A percentile compares a stretch with the other conserved stretches of the same genome.
Conservation (phyloP, 2,113 vertebrate genomes). For the Hypanus sabinus region DNA sequence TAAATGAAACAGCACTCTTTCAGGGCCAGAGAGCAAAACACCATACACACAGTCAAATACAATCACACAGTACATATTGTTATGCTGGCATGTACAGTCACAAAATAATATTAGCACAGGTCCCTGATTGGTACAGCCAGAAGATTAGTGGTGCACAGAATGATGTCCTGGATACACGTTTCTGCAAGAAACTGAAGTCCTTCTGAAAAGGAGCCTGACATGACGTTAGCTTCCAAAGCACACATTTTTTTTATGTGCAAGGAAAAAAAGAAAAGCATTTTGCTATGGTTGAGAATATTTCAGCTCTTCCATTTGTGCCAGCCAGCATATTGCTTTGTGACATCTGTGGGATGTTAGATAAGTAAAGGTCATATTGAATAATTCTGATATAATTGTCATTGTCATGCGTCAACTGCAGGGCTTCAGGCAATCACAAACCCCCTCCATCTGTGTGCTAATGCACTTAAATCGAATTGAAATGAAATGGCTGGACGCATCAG, state of each 20-base stretch:
- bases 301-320: not conserved
- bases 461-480: constrained; percentile 36
- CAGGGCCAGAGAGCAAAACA: too few species aligned
- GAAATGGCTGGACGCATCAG: constrained; percentile 16
- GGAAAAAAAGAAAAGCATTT: not conserved
- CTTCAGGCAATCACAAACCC: constrained; percentile 20
- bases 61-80: too few species aligned
- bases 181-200: not conserved
- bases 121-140: too few species aligned
- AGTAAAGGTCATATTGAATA: constrained; percentile 23
- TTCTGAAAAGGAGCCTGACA: not conserved
- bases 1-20: too few species aligned
- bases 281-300: not conserved
- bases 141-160: too few species aligned
- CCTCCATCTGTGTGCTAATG: constrained; percentile 25
- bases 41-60: too few species aligned
- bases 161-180: too few species aligned
- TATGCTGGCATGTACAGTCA: too few species aligned
- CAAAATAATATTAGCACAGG: too few species aligned
- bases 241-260: not conserved
- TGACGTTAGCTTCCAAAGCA: not conserved
- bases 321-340: not conserved
- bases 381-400: constrained; percentile 31
- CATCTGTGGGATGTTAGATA: constrained; percentile 17
- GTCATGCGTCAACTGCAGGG: constrained; percentile 28